phyloP scores from a whole-genome alignment of 2,888 invertebrate genomes.

The Lithodes maja region DNA sequence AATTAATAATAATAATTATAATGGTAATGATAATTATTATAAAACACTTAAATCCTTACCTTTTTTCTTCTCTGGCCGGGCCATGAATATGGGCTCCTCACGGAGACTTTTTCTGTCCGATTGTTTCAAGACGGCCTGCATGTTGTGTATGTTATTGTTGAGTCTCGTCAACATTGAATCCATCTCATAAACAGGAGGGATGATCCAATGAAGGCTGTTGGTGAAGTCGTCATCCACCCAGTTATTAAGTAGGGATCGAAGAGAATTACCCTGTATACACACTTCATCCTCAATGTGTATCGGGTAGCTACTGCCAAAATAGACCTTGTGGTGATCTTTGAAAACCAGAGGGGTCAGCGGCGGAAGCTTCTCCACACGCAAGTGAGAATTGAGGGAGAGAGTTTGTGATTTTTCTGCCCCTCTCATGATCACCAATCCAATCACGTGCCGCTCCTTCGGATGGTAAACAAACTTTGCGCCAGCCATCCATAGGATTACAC shows the following conservation, averaged over 20 bases:
- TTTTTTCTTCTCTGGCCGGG: no score
- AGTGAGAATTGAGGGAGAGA: background rate
- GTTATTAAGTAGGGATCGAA: background rate
- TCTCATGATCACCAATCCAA: background rate
- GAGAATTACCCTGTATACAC: background rate
- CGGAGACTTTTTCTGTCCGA: no score
- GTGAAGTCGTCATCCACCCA: background rate
- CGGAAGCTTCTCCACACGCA: background rate
- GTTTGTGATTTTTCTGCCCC: background rate
- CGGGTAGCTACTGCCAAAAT: constrained; percentile 20
- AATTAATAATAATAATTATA: no score
- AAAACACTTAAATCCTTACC: no score
- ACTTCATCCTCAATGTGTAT: constrained; percentile 2
- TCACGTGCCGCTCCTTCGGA: background rate
- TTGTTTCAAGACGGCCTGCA: no score
- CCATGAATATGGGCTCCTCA: no score
- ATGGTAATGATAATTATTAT: no score
- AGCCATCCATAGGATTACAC: background rate
- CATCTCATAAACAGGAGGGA: constrained; percentile 3
- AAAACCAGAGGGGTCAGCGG: background rate
- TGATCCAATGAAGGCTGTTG: constrained; percentile 18
- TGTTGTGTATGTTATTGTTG: no score
- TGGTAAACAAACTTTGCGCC: background rate
- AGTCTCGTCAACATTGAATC: no score
- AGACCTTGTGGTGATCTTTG: background rate